Conservation (phyloP, 2,113 vertebrate genomes). For the Rhagologus leucostigma region DNA sequence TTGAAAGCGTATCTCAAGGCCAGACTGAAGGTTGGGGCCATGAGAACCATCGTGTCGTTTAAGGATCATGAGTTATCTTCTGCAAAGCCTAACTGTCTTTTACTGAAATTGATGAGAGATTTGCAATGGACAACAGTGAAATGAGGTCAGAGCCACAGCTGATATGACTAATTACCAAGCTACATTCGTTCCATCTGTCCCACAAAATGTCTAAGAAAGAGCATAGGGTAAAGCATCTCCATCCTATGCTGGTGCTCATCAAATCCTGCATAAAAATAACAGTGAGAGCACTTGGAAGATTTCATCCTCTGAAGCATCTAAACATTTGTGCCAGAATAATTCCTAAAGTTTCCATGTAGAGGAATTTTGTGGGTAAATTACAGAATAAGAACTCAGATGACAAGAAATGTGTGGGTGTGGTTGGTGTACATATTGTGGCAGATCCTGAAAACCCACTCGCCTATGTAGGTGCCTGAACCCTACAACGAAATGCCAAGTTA, state of each 20-base stretch:
- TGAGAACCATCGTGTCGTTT: neutral
- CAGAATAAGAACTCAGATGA: neutral
- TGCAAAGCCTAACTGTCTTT: neutral
- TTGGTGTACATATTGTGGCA: neutral
- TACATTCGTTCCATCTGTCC: conserved; percentile 4
- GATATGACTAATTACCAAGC: conserved; percentile 11
- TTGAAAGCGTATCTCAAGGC: neutral
- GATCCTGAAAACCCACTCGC: neutral
- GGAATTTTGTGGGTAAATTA: neutral
- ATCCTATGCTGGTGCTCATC: neutral
- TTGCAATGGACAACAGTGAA: neutral
- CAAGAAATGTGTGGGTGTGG: neutral
- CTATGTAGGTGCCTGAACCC: neutral
- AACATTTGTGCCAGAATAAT: neutral
- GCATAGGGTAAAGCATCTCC: neutral
- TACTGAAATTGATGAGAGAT: neutral
- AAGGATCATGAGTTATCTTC: neutral
- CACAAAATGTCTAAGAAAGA: neutral
- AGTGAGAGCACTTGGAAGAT: neutral
- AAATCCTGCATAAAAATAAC: neutral
- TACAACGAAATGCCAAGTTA: neutral
- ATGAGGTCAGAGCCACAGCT: neutral
- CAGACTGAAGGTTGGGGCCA: neutral
- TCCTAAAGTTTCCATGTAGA: neutral
- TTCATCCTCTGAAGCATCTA: neutral